A percentile compares a stretch with the other conserved stretches of the same genome.
Conservation (phyloP, 2,797 vertebrate species). For the Sardinella longiceps region DNA sequence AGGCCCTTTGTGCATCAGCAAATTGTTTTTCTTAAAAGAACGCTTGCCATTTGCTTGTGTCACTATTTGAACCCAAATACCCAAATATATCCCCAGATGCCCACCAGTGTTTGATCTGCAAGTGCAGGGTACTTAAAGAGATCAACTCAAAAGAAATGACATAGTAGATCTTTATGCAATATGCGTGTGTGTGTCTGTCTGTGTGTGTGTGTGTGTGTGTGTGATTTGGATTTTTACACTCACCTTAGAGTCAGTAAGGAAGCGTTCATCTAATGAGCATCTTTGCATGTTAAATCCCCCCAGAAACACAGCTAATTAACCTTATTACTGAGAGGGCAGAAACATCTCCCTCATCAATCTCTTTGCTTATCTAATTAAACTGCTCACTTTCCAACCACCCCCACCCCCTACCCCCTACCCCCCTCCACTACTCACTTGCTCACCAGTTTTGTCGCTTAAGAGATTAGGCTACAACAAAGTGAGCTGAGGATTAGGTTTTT, state of each 20-base stretch:
- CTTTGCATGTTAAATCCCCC: conserved; percentile 71
- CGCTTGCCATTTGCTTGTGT: conserved; percentile 11
- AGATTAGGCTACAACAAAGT: conserved; percentile 59
- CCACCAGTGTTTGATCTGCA: not conserved
- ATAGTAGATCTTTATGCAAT: not conserved
- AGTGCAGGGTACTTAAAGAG: conserved; percentile 2
- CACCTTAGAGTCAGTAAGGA: conserved; percentile 9
- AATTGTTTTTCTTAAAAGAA: not conserved
- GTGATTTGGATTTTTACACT: not conserved
- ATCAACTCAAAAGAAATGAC: not conserved
- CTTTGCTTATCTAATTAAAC: conserved; percentile 62
- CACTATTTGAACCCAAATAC: not conserved
- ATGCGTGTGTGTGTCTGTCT: not conserved
- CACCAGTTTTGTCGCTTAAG: conserved; percentile 67
- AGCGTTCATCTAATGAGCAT: conserved; percentile 67
- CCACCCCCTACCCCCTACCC: too few species aligned
- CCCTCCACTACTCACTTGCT: too few species aligned
- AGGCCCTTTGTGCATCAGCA: not conserved
- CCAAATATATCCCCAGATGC: not conserved
- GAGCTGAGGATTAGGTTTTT: conserved; percentile 60
- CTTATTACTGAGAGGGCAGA: conserved; percentile 72
- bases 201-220: conserved; percentile 10
- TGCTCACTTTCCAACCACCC: conserved; percentile 41
- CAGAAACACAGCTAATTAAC: conserved; percentile 79
- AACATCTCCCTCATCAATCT: conserved; percentile 69